These are phyloP conservation scores for Umimayanthus kanabou DNA, from an alignment of 92 coral and sea anemone genomes.

Conservation along the genomic window DNA sequence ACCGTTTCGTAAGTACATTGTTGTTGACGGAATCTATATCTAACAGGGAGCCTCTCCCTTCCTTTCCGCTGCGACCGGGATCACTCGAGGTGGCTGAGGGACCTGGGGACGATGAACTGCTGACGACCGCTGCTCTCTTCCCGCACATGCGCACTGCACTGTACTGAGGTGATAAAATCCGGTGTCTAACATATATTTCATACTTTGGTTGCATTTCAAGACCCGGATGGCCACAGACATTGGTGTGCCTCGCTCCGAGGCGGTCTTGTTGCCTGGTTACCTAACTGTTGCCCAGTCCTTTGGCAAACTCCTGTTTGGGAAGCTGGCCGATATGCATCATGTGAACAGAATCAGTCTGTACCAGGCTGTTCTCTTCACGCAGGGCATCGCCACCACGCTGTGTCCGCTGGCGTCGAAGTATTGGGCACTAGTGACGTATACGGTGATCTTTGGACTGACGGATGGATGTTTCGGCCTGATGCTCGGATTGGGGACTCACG, in stretches of 20 bases:
- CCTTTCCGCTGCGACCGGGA: constrained; percentile 7
- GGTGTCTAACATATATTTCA: constrained; percentile 27
- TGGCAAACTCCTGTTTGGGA: constrained; percentile 35
- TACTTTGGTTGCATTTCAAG: constrained; percentile 42
- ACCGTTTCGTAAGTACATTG: neutral
- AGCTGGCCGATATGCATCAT: constrained; percentile 15
- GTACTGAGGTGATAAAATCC: constrained; percentile 21
- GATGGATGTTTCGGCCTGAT: constrained; percentile 34
- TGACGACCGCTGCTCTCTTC: neutral
- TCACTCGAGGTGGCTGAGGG: neutral
- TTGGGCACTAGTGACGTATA: constrained; percentile 36
- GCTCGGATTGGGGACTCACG: constrained; percentile 40
- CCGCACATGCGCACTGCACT: neutral
- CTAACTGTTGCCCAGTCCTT: constrained; percentile 42
- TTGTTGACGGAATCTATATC: neutral
- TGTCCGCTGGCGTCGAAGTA: constrained; percentile 27
- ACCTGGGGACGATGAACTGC: neutral
- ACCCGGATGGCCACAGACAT: constrained; percentile 39
- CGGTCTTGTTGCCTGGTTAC: constrained; percentile 37
- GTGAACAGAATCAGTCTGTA: constrained; percentile 31
- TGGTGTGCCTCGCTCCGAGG: constrained; percentile 42
- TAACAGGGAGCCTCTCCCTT: constrained; percentile 20
- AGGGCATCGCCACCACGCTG: constrained; percentile 39
- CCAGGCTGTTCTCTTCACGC: constrained; percentile 32
- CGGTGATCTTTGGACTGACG: constrained; percentile 27